Evolutionary conservation across 2,113 vertebrate species (phyloP), one percentile per base, ranked within the genome.

Genomic region (Corythornis cristatus): DNA sequence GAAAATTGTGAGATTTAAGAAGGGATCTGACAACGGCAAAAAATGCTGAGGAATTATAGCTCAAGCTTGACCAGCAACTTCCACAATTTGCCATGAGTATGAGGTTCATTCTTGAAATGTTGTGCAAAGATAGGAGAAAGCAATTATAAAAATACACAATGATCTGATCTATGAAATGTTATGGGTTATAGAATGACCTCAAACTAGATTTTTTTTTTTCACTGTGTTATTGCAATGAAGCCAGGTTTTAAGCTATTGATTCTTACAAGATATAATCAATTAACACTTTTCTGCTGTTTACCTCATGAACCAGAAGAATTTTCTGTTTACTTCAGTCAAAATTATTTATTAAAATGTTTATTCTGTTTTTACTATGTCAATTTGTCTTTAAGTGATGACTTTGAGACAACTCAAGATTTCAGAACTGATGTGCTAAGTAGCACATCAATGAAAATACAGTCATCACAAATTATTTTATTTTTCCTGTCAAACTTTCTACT

Each of bases 241-340:
- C 21, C 68, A 78, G 45, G 29, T 90, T 89, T 89, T 88, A 94
- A 89, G 43, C 42, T 89, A 80, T 68, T 83, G 61, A 93, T 83
- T 92, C 71, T 72, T 78, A 91, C 14, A 62, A 66, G 42, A 77
- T 29, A 74, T 10, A 91, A 86, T 65, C 64, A 92, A 74, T 87
- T 92, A 89, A 87, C 21, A 68, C 21, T 75, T 84, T 57, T 75
- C 45, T 75, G 25, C 48, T 83, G 42, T 83, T 93, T 88, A 71
- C 86, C 60, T 84, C 57, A 37, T 6, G 26, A 93, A 72, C 56
- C 61, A 67, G 66, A 72, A 73, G 16, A 88, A 73, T 75, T 86
- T 65, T 78, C n/a, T 73, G 31, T 76, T 94, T 75, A 86, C 14
- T 74, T 93, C 68, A 23, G 45, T 75, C n/a, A 22, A 64, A 62